These are phyloP conservation scores for Desoria tigrina DNA, from an alignment of 2,888 invertebrate species.

Conservation along the genomic window DNA sequence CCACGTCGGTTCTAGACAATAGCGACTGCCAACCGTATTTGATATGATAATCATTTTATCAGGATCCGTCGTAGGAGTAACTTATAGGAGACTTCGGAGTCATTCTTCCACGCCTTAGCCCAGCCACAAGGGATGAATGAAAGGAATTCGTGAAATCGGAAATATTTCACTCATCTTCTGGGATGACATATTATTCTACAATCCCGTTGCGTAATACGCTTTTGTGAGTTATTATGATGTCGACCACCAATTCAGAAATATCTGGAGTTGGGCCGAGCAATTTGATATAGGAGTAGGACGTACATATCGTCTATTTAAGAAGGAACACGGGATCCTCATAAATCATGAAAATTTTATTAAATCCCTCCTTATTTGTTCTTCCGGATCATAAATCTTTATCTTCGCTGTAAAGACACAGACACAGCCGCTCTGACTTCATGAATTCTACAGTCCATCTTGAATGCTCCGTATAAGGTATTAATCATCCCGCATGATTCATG, in stretches of 20 bases:
- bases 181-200: slow-evolving; percentile 22
- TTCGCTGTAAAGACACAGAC: background rate
- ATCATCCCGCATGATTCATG: slow-evolving; percentile 6
- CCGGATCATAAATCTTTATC: slow-evolving; percentile 47
- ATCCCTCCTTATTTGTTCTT: slow-evolving; percentile 49
- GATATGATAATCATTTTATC: too few species aligned
- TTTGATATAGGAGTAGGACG: background rate
- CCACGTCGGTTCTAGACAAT: background rate
- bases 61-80: too few species aligned
- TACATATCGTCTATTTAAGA: background rate
- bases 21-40: too few species aligned
- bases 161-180: slow-evolving; percentile 40
- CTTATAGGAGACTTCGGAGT: background rate
- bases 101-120: slow-evolving; percentile 18
- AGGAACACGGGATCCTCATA: slow-evolving; percentile 33
- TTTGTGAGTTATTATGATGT: slow-evolving; percentile 7
- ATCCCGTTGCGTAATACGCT: slow-evolving; percentile 18
- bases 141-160: slow-evolving; percentile 44
- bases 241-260: slow-evolving; percentile 2
- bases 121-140: slow-evolving; percentile 25
- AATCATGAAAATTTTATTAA: slow-evolving; percentile 50
- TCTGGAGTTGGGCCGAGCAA: background rate
- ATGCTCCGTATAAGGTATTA: background rate
- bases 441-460: background rate
- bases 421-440: background rate